These are phyloP conservation scores for Proisotoma minuta DNA, from an alignment of 2,888 invertebrate species.

Conservation along the genomic window DNA sequence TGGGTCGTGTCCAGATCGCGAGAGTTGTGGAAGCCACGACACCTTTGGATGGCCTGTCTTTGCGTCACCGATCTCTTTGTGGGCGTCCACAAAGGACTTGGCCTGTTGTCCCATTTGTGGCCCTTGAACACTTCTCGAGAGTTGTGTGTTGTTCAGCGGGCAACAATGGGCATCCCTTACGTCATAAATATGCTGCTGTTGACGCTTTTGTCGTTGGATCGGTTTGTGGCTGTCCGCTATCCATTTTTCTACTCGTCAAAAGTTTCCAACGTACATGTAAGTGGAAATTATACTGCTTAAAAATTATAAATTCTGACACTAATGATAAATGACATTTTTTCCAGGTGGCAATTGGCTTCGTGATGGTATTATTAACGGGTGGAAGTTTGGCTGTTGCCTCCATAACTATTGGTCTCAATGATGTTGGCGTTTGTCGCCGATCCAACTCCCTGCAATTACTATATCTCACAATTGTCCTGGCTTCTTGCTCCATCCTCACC, in stretches of 20 bases:
- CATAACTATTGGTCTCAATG: conserved; percentile 39
- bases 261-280: conserved; percentile 45
- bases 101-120: conserved; percentile 35
- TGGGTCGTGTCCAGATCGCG: conserved; percentile 41
- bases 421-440: conserved; percentile 35
- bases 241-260: conserved; percentile 47
- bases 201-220: conserved; percentile 45
- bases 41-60: conserved; percentile 47
- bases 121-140: conserved; percentile 31
- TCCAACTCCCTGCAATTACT: conserved; percentile 45
- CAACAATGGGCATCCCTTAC: conserved; percentile 44
- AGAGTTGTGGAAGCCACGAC: conserved; percentile 47
- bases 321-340: too few relatives aligned
- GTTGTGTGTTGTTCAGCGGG: conserved; percentile 36
- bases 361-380: conserved; percentile 41
- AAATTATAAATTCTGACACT: too few relatives aligned
- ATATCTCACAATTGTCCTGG: conserved; percentile 44
- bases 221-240: conserved; percentile 46
- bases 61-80: conserved; percentile 47
- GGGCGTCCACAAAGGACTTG: conserved; percentile 44
- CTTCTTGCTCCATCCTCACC: conserved; percentile 47
- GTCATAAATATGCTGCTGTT: conserved; percentile 46
- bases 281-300: conserved; percentile 4
- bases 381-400: conserved; percentile 40
- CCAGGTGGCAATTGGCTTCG: conserved; percentile 43